Conservation (phyloP, 2,888 invertebrate genomes). For the Celastrina argiolus region DNA sequence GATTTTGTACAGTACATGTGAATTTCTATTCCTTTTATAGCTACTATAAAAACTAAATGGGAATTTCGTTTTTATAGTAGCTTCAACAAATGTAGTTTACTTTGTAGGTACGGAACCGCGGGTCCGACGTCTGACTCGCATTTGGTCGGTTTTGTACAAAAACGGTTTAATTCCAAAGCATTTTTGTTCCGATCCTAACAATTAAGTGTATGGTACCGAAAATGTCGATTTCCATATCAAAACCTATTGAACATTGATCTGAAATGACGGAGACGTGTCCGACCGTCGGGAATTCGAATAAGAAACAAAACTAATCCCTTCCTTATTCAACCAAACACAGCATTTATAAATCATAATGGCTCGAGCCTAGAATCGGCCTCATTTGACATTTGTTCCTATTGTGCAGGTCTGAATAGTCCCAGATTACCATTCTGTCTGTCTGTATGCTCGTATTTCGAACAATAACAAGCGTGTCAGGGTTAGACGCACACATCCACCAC, state of each 20-base stretch:
- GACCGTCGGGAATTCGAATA: conserved; percentile 57
- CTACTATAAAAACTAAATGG: too few species aligned
- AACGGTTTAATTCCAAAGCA: too few species aligned
- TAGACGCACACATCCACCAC: conserved; percentile 52
- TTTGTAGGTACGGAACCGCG: too few species aligned
- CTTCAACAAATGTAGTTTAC: too few species aligned
- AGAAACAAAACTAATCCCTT: conserved; percentile 49
- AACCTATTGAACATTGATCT: conserved; percentile 28
- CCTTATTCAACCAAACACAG: conserved; percentile 4
- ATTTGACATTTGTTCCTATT: conserved; percentile 14
- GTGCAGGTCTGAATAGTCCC: conserved; percentile 24
- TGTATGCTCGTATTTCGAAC: conserved; percentile 26
- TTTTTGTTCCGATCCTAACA: too few species aligned
- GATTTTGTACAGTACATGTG: too few species aligned
- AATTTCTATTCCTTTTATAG: too few species aligned
- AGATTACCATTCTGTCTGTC: conserved; percentile 50
- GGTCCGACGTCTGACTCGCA: too few species aligned
- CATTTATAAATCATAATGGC: conserved; percentile 36
- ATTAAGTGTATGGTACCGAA: neutral
- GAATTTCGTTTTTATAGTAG: too few species aligned
- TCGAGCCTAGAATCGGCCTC: conserved; percentile 24
- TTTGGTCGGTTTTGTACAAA: too few species aligned
- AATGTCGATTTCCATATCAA: conserved; percentile 25
- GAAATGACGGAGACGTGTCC: conserved; percentile 52
- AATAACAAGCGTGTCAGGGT: conserved; percentile 41